Evolutionary conservation across 2,888 invertebrate genomes (phyloP), one percentile per base, ranked within the genome.

Genomic region (Cheilosia impressa): DNA sequence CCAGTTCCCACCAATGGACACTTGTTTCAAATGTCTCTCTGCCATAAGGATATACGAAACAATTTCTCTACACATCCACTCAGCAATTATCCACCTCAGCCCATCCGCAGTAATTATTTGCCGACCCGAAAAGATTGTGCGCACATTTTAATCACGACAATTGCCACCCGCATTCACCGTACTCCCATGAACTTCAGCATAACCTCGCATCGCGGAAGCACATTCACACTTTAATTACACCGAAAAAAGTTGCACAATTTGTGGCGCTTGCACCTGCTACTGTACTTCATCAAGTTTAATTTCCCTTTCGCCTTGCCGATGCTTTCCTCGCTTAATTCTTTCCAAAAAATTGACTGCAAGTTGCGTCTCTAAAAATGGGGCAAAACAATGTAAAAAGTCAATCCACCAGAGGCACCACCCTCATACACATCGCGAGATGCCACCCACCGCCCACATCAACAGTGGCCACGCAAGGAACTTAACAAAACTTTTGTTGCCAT

Each of bases 381-480:
- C 9, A 47, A 57, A 66, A 52, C 75, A n/a, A 58, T 22, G 52
- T 69, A 63, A 79, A 78, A 72, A 79, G 78, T 79, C 78, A 79
- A 79, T 71, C 45, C 38, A 47, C 55, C 69, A 27, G 27, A 7
- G 6, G 27, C 27, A 27, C 27, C 27, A 27, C 6, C 27, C 27
- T 6, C 27, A 27, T 27, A 27, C 27, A 27, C 27, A 55, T 31
- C 58, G 9, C n/a, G 38, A 13, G 43, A 65, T n/a, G 58, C 45
- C 19, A 4, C 31, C 52, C 60, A 53, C 24, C 27, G 45, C 34
- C 5, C 27, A 9, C 17, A 0, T 2, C 5, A 15, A 27, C 10
- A 5, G 13, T 17, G 19, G 58, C 52, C 47, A 38, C 75, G 31
- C 60, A 43, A 60, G 50, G 47, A 50, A 41, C 55, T 72, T 41